Evolutionary conservation across 2,888 invertebrate genomes (phyloP).

Genomic region (Drosophila rubida): DNA sequence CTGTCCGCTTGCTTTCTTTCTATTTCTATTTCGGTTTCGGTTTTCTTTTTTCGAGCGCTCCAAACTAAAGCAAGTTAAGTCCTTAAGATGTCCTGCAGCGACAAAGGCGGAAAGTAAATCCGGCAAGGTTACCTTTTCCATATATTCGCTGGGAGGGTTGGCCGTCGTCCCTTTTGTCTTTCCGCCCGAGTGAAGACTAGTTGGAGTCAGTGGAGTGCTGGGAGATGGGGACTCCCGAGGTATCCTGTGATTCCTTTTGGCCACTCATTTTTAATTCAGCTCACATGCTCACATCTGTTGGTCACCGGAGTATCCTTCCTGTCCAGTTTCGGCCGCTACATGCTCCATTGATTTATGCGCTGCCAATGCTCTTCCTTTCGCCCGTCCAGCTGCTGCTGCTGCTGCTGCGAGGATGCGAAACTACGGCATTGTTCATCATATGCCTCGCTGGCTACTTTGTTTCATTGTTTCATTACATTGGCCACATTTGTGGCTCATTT

Average conservation of each 20-base stretch:
- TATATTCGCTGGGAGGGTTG: slow-evolving; percentile 44
- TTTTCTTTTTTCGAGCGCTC: slow-evolving; percentile 20
- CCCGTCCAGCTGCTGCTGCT: neutral
- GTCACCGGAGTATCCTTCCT: slow-evolving; percentile 57
- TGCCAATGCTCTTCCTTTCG: slow-evolving; percentile 42
- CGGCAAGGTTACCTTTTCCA: slow-evolving; percentile 69
- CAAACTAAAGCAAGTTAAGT: slow-evolving; percentile 62
- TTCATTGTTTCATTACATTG: slow-evolving; percentile 72
- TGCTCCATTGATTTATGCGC: slow-evolving; percentile 75
- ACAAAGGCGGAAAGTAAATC: slow-evolving; percentile 72
- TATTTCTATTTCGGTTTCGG: neutral
- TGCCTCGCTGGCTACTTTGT: slow-evolving; percentile 73
- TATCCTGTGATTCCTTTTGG: slow-evolving; percentile 41
- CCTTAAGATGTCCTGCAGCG: slow-evolving; percentile 73
- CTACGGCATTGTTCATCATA: slow-evolving; percentile 61
- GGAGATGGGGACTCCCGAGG: slow-evolving; percentile 28
- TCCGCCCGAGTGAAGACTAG: slow-evolving; percentile 68
- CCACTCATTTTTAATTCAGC: slow-evolving; percentile 77
- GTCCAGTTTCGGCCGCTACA: slow-evolving; percentile 54
- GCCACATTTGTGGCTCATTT: slow-evolving; percentile 77
- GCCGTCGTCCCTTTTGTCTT: slow-evolving; percentile 64
- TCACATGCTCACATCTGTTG: slow-evolving; percentile 76
- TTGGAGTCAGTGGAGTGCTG: slow-evolving; percentile 26
- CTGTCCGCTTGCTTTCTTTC: slow-evolving; percentile 25
- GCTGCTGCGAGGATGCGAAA: slow-evolving; percentile 5